These are phyloP conservation scores for Anas capensis DNA, from an alignment of 2,797 vertebrate genomes.

Conservation along the genomic window DNA sequence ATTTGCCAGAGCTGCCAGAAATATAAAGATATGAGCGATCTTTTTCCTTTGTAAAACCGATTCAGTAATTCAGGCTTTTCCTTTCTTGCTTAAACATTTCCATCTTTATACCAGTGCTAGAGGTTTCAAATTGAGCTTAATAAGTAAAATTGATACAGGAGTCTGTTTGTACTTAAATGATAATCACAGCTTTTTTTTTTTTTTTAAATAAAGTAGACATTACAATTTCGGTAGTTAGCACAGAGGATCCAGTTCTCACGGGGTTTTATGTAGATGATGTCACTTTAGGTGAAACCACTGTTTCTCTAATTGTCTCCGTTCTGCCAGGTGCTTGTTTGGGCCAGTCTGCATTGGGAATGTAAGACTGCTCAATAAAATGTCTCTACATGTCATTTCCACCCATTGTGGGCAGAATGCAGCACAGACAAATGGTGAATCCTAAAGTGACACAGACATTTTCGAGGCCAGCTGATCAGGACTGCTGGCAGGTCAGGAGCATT, in stretches of 20 bases:
- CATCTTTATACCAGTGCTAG: neutral
- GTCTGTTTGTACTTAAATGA: neutral
- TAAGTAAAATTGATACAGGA: neutral
- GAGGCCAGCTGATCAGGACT: neutral
- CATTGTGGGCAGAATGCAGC: neutral
- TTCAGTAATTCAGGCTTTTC: neutral
- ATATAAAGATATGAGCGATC: neutral
- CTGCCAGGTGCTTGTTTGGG: constrained; percentile 4
- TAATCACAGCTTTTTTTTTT: neutral
- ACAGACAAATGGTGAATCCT: neutral
- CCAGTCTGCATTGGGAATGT: neutral
- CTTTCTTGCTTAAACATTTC: neutral
- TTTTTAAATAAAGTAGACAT: neutral
- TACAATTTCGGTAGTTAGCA: neutral
- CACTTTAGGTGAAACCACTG: neutral
- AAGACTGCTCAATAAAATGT: neutral
- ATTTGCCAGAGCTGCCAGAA: constrained; percentile 19
- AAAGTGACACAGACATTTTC: neutral
- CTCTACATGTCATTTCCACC: neutral
- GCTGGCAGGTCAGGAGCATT: neutral
- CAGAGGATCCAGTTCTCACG: neutral
- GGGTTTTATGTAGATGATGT: neutral
- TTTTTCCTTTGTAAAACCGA: neutral
- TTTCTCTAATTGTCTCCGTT: neutral
- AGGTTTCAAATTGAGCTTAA: neutral